Percentiles rank a stretch among this genome's conserved stretches.
Evolutionary conservation across 2,113 vertebrate genomes (phyloP).

Genomic region (Synchiropus splendidus): DNA sequence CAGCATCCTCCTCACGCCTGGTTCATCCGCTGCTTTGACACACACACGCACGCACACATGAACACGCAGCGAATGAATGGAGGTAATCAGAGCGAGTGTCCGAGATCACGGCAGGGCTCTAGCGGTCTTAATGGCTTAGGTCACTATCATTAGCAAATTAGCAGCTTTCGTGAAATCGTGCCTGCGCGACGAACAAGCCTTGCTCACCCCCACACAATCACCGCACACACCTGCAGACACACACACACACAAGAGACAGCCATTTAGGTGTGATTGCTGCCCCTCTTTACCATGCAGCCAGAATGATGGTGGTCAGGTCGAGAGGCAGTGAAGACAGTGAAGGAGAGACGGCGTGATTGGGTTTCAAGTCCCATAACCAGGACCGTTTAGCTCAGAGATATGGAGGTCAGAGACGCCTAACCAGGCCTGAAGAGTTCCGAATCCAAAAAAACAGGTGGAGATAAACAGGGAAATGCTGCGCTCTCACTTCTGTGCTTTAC

Average conservation of each 20-base stretch:
- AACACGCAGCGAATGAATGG: conserved; percentile 42
- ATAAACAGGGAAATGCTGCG: conserved; percentile 1
- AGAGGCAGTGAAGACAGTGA: conserved; percentile 17
- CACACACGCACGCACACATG: conserved; percentile 6
- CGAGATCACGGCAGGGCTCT: conserved; percentile 46
- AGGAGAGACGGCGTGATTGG: conserved; percentile 27
- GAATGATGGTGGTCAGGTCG: conserved; percentile 40
- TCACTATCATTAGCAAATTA: conserved; percentile 70
- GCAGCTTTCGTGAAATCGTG: conserved; percentile 43
- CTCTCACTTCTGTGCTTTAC: conserved; percentile 28
- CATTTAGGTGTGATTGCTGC: conserved; percentile 55
- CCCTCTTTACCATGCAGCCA: conserved; percentile 28
- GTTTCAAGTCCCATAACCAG: conserved; percentile 36
- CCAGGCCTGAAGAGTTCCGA: neutral
- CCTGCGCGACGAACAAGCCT: conserved; percentile 37
- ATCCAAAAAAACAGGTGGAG: conserved; percentile 4
- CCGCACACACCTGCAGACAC: conserved; percentile 13
- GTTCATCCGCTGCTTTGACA: conserved; percentile 8
- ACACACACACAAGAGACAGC: conserved; percentile 34
- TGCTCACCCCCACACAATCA: conserved; percentile 11
- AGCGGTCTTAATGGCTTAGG: conserved; percentile 48
- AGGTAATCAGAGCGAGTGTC: conserved; percentile 61
- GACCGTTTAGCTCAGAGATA: conserved; percentile 29
- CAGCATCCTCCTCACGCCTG: conserved; percentile 29
- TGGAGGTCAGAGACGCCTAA: conserved; percentile 9